phyloP scores from a whole-genome alignment of 2,113 vertebrate species.

The Shinisaurus crocodilurus region DNA sequence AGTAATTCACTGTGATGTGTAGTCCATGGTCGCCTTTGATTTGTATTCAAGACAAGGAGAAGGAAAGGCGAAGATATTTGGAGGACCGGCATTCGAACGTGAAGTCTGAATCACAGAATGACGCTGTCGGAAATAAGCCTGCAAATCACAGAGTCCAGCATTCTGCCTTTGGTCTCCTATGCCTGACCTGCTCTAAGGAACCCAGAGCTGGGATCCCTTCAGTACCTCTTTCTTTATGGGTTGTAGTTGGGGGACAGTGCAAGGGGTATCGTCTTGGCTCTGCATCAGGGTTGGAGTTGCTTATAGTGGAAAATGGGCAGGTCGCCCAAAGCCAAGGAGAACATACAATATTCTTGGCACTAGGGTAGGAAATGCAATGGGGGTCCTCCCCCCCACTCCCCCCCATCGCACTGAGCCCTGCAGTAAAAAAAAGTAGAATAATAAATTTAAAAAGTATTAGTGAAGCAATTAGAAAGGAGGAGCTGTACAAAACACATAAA shows the following conservation, averaged over 20 bases:
- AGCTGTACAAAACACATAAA: background rate
- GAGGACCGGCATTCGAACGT: background rate
- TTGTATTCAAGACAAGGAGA: background rate
- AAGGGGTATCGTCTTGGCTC: background rate
- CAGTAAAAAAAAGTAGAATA: background rate
- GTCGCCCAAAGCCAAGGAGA: background rate
- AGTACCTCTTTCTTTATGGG: background rate
- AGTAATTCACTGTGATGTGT: background rate
- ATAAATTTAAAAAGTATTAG: too few species aligned
- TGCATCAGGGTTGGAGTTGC: background rate
- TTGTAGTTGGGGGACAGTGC: background rate
- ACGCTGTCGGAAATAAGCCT: background rate
- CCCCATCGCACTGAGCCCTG: background rate
- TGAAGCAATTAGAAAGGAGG: background rate
- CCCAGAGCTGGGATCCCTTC: background rate
- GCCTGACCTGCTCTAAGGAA: background rate
- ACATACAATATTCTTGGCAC: background rate
- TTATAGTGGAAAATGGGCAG: background rate
- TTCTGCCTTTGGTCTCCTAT: background rate
- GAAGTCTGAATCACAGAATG: background rate
- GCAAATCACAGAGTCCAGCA: background rate
- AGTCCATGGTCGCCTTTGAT: accelerated
- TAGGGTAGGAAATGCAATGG: background rate
- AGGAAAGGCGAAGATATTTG: accelerated
- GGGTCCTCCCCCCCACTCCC: background rate